Evolutionary conservation across 2,888 invertebrate genomes (phyloP), one percentile per base, ranked within the genome.

Genomic region (Scaptomyza flava): DNA sequence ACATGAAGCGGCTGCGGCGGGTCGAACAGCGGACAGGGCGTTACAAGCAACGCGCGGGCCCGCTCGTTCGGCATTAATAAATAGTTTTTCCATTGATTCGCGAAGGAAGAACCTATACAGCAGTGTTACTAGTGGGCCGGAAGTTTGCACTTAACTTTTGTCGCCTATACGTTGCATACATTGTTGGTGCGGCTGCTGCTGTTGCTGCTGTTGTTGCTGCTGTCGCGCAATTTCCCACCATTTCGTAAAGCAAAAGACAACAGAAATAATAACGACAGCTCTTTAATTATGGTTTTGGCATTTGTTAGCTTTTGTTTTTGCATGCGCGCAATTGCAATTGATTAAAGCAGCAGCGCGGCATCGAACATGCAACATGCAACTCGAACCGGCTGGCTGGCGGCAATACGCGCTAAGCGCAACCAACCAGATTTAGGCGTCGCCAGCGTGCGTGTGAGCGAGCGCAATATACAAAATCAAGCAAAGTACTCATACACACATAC

Each of bases 111-210:
- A 75, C 67, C 51, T 58, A 58, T 56, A 57, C 51, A 58, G 65
- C 51, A 58, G 65, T 59, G 75, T 50, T 23, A 23, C 50, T 50
- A 50, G 34, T 34, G 50, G 63, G 71, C 77, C 83, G 83, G 83
- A 83, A 83, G 86, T 86, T 62, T 51, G 69, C 83, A 83, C 86
- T 83, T 83, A 83, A 73, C 71, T 72, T 80, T 83, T 86, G 86
- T 85, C 83, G 83, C 83, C 84, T 73, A 54, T 50, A 54, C 53
- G 59, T 53, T 41, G 47, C 34, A 38, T 43, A 47, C 41, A 41
- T 20, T 47, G 41, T 34, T n/a, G 4, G 17, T 17, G 17, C 17
- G 17, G 17, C 17, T 17, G 17, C 17, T 17, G 43, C 5, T 31
- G 43, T 5, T 31, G 60, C 33, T 45, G 58, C 52, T 56, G 60